Evolutionary conservation across 2,888 invertebrate genomes (phyloP).

Genomic region (Cyaniris semiargus): DNA sequence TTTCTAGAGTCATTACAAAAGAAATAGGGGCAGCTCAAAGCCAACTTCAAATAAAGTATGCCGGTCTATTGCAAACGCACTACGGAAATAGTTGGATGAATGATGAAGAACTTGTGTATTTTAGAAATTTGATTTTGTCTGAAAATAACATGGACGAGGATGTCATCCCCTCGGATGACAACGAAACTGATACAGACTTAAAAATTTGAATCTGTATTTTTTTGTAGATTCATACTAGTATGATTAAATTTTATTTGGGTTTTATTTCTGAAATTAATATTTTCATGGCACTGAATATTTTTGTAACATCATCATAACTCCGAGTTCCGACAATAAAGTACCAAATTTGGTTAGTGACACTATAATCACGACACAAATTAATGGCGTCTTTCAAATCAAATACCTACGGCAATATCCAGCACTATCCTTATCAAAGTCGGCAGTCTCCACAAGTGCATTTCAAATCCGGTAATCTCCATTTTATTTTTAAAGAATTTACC

Average conservation of each 20-base stretch:
- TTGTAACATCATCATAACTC: conserved; percentile 6
- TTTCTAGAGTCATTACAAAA: too few relatives aligned
- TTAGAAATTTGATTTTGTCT: conserved; percentile 15
- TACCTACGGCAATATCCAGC: conserved; percentile 30
- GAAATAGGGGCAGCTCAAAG: too few relatives aligned
- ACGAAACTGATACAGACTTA: conserved; percentile 32
- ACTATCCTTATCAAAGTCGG: conserved; percentile 26
- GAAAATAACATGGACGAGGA: conserved; percentile 13
- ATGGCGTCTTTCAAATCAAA: conserved; percentile 28
- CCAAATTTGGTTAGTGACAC: conserved; percentile 22
- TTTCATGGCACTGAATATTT: conserved; percentile 25
- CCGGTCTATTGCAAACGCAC: conserved; percentile 34
- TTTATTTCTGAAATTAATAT: conserved; percentile 30
- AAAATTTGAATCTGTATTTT: conserved; percentile 11
- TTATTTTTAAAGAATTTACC: conserved; percentile 13
- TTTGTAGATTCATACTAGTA: conserved; percentile 11
- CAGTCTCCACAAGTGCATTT: conserved; percentile 26
- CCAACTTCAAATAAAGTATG: too few relatives aligned
- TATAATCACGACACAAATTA: conserved; percentile 23
- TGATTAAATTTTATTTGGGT: conserved; percentile 23
- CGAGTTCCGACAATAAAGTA: conserved; percentile 23
- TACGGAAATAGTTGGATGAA: conserved; percentile 36
- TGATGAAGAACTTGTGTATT: conserved; percentile 35
- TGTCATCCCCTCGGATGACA: conserved; percentile 13
- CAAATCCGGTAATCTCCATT: conserved; percentile 30